Evolutionary conservation across 2,797 vertebrate species (phyloP).

Genomic region (Oryzias sinensis): DNA sequence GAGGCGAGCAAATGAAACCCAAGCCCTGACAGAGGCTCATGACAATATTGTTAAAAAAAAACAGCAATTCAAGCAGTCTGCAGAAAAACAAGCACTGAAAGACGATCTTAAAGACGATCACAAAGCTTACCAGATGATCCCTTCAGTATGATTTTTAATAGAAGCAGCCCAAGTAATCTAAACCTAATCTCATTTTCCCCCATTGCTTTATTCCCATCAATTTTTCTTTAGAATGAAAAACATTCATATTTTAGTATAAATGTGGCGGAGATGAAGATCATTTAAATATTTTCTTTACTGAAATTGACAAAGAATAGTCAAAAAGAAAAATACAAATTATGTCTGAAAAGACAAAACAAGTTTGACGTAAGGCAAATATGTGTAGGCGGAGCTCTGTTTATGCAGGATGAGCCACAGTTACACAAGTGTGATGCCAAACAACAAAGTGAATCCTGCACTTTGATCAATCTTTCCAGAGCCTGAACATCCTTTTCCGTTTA

Average conservation of each 20-base stretch:
- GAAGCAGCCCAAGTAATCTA: too few species aligned
- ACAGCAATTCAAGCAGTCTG: background rate
- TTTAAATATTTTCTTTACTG: too few species aligned
- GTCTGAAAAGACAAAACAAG: slow-evolving; percentile 1
- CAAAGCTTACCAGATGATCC: too few species aligned
- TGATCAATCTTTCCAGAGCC: slow-evolving; percentile 17
- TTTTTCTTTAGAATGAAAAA: too few species aligned
- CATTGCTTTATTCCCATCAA: too few species aligned
- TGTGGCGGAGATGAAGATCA: too few species aligned
- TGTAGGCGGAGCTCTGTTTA: background rate
- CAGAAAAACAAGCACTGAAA: background rate
- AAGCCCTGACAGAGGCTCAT: background rate
- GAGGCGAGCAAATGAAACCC: background rate
- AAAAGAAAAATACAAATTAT: background rate
- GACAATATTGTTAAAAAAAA: background rate
- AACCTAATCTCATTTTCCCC: too few species aligned
- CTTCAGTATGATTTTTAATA: too few species aligned
- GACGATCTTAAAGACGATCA: background rate
- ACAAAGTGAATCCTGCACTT: slow-evolving; percentile 23
- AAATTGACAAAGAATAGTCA: background rate
- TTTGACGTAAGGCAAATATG: background rate
- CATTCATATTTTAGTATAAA: too few species aligned
- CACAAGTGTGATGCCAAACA: background rate
- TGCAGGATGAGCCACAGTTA: slow-evolving; percentile 8
- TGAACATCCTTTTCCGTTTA: slow-evolving; percentile 17